Base-by-base conservation (phyloP, 2,797 vertebrate species). In the Salmo trutta region DNA sequence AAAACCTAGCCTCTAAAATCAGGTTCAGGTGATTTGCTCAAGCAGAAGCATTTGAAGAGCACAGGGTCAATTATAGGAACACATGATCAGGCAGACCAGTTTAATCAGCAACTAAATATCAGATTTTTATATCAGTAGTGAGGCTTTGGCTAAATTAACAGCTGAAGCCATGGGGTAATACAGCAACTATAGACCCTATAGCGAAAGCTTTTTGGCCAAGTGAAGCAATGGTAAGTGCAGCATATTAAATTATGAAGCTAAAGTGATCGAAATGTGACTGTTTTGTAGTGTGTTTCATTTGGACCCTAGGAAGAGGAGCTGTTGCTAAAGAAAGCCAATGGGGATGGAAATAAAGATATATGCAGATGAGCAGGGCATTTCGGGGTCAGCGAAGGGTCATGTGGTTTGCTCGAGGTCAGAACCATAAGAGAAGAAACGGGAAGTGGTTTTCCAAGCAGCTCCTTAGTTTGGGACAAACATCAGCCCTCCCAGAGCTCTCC, bases 401-500 rank as follows among this genome's bases (percentile, higher is more conserved):
- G 51, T 36, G 36, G 21, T 29, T 78, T 65, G 36, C 53, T 71
- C 80, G 31, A 53, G 77, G 24, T 76, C 52, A 31, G 24, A 67
- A 31, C 65, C 27, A 29, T 67, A 51, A 3, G 15, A 83, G 15
- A 83, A 78, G 74, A 79, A 77, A 79, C 5, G 15, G 53, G 73
- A 86, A 84, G 80, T 75, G 81, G 79, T 88, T 85, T 84, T 80
- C 10, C 71, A 86, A 84, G 88, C 80, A 87, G 79, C 80, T 80
- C 82, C 67, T 81, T 71, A 74, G 71, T 75, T 81, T 81, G 73
- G 77, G 56, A 67, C 70, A 73, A 78, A 68, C 14, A 65, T 73
- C 84, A 75, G 77, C 76, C 79, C 80, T 78, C 89, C 90, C 85
- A 88, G 89, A 79, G 59, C 84, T 89, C 89, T 91, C 88, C 85